Evolutionary conservation across 2,113 vertebrate genomes (phyloP), one percentile per base, ranked within the genome.

Genomic region (Podarcis cretensis): DNA sequence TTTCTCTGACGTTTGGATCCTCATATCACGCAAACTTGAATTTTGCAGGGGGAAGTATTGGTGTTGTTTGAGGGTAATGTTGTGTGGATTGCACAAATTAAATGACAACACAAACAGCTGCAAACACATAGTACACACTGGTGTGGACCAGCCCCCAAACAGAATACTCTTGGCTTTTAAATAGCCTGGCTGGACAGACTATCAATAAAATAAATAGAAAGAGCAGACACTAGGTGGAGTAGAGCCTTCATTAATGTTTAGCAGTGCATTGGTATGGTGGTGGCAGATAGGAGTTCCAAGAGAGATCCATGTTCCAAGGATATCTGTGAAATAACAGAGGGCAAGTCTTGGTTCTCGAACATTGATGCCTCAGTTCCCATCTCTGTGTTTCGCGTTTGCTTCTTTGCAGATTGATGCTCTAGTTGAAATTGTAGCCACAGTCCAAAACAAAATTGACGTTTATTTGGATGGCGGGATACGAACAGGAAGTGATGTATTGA

Each of bases 381-480:
- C 43, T 40, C 3, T 59, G 66, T 21, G 43, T 57, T 84, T 71
- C 25, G 43, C 9, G n/a, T 74, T 63, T 18, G 25, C 90, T 92
- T 35, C 43, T 87, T 96, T 95, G 54, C 97, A 99, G 98, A 98
- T 99, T 23, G 98, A 99, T 87, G 98, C 98, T 4, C 95, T 99
- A 94, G 90, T 95, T 27, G 98, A 99, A 96, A 98, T 99, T 59
- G 98, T 97, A 94, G 97, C 98, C 3, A 96, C 97, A 0, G 98
- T 99, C 25, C 97, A 95, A 92, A 98, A 97, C 80, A 97, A 97
- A 89, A 95, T 97, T 0, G 98, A 99, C 96, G 96, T 99, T 77
- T 99, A 99, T 82, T 66, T 99, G 84, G 98, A 99, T 2, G 98
- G 98, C 10, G 99, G 98, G 16, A 96, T 99, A 94, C 96, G 98